Evolutionary conservation across 2,113 vertebrate species (phyloP).

Genomic region (Raja brachyura): DNA sequence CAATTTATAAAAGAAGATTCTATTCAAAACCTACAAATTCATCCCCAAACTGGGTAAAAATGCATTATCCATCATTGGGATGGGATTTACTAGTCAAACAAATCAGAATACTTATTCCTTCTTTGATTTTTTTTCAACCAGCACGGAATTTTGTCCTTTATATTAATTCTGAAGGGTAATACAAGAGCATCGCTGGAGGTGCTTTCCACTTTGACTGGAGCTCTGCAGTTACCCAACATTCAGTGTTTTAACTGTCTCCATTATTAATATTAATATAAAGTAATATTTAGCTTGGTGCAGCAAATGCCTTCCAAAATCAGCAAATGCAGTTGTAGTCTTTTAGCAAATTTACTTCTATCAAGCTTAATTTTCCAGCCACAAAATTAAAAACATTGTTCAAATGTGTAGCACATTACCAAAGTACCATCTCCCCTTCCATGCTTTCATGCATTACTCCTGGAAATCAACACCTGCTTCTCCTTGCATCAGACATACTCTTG

Average conservation of each 20-base stretch:
- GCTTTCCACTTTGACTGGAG: not conserved
- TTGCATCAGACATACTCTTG: not conserved
- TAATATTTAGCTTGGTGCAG: not conserved
- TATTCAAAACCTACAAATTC: not conserved
- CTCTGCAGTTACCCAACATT: not conserved
- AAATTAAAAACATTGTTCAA: not conserved
- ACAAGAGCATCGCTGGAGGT: not conserved
- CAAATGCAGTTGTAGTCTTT: not conserved
- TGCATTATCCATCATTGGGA: not conserved
- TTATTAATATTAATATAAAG: not conserved
- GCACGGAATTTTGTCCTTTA: not conserved
- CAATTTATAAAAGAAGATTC: not conserved
- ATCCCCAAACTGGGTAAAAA: not conserved
- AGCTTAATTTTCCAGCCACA: not conserved
- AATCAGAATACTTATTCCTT: not conserved
- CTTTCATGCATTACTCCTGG: too few species aligned
- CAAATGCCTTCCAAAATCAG: not conserved
- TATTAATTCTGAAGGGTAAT: not conserved
- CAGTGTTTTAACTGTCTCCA: not conserved
- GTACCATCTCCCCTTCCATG: not conserved
- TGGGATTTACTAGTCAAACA: not conserved
- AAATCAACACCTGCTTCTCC: slow-evolving; percentile 8
- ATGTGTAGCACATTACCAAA: not conserved
- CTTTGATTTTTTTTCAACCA: not conserved
- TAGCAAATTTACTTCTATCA: not conserved